These are phyloP conservation scores for Borostomias antarcticus DNA, from an alignment of 2,797 vertebrate genomes.

Conservation along the genomic window DNA sequence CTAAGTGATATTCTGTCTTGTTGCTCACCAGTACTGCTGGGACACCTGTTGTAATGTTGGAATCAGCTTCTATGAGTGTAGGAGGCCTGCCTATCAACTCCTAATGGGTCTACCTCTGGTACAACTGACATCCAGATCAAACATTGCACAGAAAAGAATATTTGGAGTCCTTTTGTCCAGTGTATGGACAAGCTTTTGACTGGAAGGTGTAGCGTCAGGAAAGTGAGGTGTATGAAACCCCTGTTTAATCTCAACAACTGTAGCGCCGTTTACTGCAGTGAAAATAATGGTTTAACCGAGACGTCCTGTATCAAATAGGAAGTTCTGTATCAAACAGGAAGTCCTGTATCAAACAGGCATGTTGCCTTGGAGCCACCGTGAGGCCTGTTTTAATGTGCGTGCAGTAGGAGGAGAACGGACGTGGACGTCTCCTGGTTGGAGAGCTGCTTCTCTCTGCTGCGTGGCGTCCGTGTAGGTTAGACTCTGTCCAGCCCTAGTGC, in stretches of 20 bases:
- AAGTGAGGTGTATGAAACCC: too few species aligned
- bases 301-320: too few species aligned
- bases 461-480: too few species aligned
- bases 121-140: constrained; percentile 35
- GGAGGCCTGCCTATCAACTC: constrained; percentile 35
- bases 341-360: constrained; percentile 43
- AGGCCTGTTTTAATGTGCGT: constrained; percentile 44
- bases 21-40: constrained; percentile 13
- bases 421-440: too few species aligned
- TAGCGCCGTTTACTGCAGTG: too few species aligned
- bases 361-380: constrained; percentile 50
- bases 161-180: constrained; percentile 6
- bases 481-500: too few species aligned
- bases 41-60: neutral
- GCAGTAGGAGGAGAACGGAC: too few species aligned
- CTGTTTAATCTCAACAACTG: too few species aligned
- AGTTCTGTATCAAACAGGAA: too few species aligned
- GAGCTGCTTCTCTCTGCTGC: too few species aligned
- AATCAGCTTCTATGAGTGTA: neutral
- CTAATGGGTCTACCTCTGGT: constrained; percentile 26
- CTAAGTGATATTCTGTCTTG: neutral
- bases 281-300: neutral
- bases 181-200: constrained; percentile 14
- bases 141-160: constrained; percentile 18
- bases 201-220: neutral